phyloP scores from a whole-genome alignment of 2,113 vertebrate genomes.

The Bubo blakistoni region DNA sequence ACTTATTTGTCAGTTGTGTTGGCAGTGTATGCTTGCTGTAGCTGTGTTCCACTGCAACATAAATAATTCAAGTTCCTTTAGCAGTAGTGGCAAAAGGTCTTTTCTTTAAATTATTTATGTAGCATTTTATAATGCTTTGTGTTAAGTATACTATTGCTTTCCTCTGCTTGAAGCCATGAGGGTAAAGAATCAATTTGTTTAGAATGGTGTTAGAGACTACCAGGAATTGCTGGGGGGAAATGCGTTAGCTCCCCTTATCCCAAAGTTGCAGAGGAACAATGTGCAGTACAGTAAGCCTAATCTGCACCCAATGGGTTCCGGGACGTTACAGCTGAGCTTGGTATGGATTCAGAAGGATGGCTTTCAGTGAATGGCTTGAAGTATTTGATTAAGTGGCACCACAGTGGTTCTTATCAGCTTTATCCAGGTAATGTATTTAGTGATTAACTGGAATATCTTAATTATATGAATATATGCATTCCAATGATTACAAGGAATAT shows the following conservation, averaged over 20 bases:
- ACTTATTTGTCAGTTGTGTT: not conserved
- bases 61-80: conserved; percentile 77
- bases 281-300: not conserved
- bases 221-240: not conserved
- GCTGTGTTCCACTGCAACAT: conserved; percentile 51
- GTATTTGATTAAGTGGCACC: conserved; percentile 88
- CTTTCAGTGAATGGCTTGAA: conserved; percentile 83
- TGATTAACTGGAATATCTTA: not conserved
- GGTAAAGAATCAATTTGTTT: conserved; percentile 50
- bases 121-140: conserved; percentile 68
- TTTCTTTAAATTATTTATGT: conserved; percentile 87
- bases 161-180: conserved; percentile 46
- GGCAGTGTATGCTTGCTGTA: not conserved
- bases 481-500: not conserved
- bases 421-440: conserved; percentile 84
- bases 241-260: not conserved
- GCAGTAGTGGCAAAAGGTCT: conserved; percentile 70
- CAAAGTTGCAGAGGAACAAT: conserved; percentile 32
- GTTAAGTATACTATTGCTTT: conserved; percentile 71
- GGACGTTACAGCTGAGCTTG: conserved; percentile 57
- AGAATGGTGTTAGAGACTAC: not conserved
- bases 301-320: not conserved
- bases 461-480: not conserved
- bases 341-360: conserved; percentile 91
- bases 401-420: conserved; percentile 93